Conservation (phyloP, 64 coral and sea anemone genomes). For the Dendrophyllia cribrosa region DNA sequence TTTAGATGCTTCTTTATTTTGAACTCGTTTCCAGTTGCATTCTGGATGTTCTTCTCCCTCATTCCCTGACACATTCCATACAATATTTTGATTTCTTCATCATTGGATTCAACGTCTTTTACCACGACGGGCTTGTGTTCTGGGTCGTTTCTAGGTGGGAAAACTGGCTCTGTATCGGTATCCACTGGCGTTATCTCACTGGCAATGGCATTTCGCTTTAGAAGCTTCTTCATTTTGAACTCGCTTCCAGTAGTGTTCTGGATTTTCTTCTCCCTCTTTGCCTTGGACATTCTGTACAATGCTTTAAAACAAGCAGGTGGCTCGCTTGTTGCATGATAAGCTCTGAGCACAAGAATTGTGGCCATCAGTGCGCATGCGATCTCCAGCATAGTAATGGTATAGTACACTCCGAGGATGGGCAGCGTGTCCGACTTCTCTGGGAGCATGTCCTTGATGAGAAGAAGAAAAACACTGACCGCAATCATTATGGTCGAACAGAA, state of each 20-base stretch:
- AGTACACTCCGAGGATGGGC: conserved; percentile 60
- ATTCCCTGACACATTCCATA: neutral
- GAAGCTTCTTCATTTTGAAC: neutral
- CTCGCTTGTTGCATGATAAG: conserved; percentile 44
- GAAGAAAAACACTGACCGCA: conserved; percentile 69
- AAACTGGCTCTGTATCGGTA: no score
- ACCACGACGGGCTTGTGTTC: neutral
- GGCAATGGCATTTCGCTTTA: neutral
- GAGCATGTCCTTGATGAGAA: conserved; percentile 54
- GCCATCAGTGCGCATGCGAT: conserved; percentile 33
- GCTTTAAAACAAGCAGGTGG: neutral
- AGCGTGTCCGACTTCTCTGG: conserved; percentile 75
- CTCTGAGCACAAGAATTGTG: conserved; percentile 70
- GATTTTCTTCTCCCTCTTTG: neutral
- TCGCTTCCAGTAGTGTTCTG: neutral
- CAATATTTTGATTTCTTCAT: neutral
- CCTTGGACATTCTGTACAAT: neutral
- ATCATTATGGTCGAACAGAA: conserved; percentile 69
- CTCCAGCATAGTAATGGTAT: conserved; percentile 51
- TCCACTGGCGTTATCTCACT: neutral
- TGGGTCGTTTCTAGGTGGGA: no score
- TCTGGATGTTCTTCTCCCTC: neutral
- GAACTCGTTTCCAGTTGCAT: neutral
- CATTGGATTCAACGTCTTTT: neutral
- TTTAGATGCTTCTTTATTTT: neutral